A percentile compares a stretch with the other conserved stretches of the same genome.
Evolutionary conservation across 2,113 vertebrate genomes (phyloP).

Genomic region (Echinops telfairi): DNA sequence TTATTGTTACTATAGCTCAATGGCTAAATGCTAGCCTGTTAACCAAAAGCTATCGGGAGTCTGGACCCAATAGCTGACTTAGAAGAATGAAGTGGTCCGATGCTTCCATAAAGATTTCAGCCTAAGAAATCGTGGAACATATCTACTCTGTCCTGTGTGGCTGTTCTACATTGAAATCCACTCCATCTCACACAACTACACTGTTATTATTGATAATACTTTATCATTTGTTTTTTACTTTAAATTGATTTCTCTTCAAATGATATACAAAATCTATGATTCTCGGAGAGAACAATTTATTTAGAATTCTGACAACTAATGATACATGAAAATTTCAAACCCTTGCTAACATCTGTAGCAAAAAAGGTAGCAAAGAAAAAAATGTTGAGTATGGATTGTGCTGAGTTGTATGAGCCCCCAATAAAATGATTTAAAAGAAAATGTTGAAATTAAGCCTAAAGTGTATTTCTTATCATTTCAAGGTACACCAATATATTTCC

Average conservation of each 20-base stretch:
- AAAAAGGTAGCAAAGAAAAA: slow-evolving; percentile 52
- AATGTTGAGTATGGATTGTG: not conserved
- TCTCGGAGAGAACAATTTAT: slow-evolving; percentile 41
- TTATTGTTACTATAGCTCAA: not conserved
- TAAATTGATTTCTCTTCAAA: slow-evolving; percentile 58
- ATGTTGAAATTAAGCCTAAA: not conserved
- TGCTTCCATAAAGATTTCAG: not conserved
- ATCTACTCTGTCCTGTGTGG: not conserved
- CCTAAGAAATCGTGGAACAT: not conserved
- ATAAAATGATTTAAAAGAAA: not conserved
- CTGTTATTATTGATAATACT: slow-evolving; percentile 43
- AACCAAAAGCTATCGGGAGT: not conserved
- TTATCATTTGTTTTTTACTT: not conserved
- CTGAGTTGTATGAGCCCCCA: no score
- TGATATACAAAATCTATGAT: slow-evolving; percentile 20
- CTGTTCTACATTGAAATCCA: not conserved
- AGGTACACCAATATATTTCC: no score
- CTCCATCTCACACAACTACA: not conserved
- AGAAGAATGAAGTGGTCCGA: not conserved
- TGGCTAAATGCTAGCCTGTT: not conserved
- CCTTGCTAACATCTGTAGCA: slow-evolving; percentile 48
- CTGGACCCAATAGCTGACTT: not conserved
- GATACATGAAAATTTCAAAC: not conserved
- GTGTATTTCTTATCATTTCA: no score
- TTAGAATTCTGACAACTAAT: slow-evolving; percentile 56